phyloP scores from a whole-genome alignment of 2,797 vertebrate genomes.

The Aviceda leuphotes region DNA sequence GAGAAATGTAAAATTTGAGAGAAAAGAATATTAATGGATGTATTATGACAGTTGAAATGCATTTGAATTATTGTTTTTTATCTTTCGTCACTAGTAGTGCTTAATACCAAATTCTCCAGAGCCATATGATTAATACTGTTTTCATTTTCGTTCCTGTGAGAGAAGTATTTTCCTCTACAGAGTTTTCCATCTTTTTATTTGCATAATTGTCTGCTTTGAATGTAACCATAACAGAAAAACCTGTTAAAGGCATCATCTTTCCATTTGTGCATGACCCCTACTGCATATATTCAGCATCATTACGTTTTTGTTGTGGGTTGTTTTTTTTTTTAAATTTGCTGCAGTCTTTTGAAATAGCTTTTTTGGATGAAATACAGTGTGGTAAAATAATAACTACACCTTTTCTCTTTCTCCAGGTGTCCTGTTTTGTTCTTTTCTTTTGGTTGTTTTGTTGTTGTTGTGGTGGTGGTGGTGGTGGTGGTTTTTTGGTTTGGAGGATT shows the following conservation, averaged over 20 bases:
- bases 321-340: background rate
- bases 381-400: background rate
- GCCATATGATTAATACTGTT: background rate
- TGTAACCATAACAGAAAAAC: background rate
- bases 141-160: background rate
- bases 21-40: background rate
- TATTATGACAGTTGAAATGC: background rate
- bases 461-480: too few species aligned
- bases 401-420: background rate
- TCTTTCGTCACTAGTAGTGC: background rate
- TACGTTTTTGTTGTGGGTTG: background rate
- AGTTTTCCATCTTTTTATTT: background rate
- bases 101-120: background rate
- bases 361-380: background rate
- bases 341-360: background rate
- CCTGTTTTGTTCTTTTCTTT: background rate
- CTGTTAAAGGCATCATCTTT: background rate
- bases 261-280: background rate
- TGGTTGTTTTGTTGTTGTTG: background rate
- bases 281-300: background rate
- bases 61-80: background rate
- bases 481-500: background rate
- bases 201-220: slow-evolving; percentile 9
- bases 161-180: background rate
- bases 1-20: background rate